Base-by-base conservation (phyloP, 92 coral and sea anemone genomes). In the Porites divaricata region DNA sequence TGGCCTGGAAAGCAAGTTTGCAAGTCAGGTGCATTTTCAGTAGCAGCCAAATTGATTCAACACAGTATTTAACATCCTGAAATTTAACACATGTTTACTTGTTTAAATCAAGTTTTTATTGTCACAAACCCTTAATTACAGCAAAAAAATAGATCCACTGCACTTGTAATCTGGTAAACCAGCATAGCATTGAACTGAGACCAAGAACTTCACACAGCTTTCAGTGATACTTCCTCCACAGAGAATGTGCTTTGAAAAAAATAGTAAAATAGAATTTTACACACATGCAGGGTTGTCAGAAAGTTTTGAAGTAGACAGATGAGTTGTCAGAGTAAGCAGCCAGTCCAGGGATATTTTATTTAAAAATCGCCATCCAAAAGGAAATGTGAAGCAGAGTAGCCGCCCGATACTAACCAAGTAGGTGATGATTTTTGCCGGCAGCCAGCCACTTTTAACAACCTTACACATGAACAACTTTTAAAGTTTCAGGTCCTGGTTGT, bases 141-240 rank as follows among this genome's bases (percentile, higher is more conserved):
- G 14, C 76, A 53, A 78, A 65, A 70, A 54, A 48, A 15, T 15
- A 72, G 71, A 22, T 63, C 63, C 25, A 16, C 78, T 72, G 28
- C 54, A 5, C 35, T 77, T 35, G 57, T 20, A n/a, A 20, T 17
- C 76, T 35, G 53, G 75, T 8, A 68, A 79, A 11, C 53, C 25
- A 22, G 50, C 56, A 54, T 19, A 35, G 28, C 17, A 57, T 28
- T 6, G 50, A 24, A 80, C 10, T 28, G 57, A 70, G 67, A 68
- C 52, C 67, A 54, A 53, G 76, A 64, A 80, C 19, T 49, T 80
- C 3, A 48, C 63, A 63, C 72, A 22, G 41, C 21, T 15, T 70
- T 81, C 28, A 82, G 41, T 82, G 86, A 64, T 82, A 82, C 72
- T 82, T 82, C 67, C 79, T 82, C 79, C 72, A 53, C 28, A 59